Evolutionary conservation across 2,888 invertebrate genomes (phyloP).

Genomic region (Amiota minor): DNA sequence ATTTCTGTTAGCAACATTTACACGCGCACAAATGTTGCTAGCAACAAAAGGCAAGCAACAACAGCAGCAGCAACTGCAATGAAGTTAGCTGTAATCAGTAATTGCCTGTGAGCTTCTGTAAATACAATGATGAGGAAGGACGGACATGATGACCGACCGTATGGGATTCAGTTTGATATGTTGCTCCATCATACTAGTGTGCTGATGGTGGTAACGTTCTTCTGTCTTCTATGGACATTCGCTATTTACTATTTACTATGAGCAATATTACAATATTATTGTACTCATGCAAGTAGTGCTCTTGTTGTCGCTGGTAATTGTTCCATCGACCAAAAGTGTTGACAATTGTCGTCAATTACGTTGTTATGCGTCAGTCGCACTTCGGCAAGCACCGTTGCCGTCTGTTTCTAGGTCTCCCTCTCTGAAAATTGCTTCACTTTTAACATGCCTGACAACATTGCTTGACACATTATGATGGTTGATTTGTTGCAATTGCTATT

Average conservation of each 20-base stretch:
- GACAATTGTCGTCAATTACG: constrained; percentile 70
- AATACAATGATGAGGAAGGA: constrained; percentile 38
- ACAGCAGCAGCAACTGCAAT: constrained; percentile 29
- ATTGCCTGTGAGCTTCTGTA: constrained; percentile 46
- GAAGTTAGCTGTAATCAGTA: constrained; percentile 51
- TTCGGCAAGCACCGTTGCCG: constrained; percentile 5
- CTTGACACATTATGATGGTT: constrained; percentile 67
- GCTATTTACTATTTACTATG: background rate
- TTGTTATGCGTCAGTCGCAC: constrained; percentile 59
- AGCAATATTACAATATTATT: background rate
- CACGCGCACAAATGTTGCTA: background rate
- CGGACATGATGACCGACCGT: constrained; percentile 34
- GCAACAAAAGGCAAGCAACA: constrained; percentile 3
- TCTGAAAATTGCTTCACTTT: background rate
- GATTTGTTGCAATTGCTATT: constrained; percentile 52
- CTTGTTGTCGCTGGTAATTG: constrained; percentile 12
- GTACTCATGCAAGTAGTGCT: background rate
- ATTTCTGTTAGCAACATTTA: constrained; percentile 6
- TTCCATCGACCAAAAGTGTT: constrained; percentile 57
- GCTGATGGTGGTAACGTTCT: constrained; percentile 34
- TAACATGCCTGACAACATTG: constrained; percentile 48
- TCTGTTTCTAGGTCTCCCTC: background rate
- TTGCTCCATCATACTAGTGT: constrained; percentile 47
- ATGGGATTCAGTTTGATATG: background rate
- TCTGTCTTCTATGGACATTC: too few species aligned